Evolutionary conservation across 2,113 vertebrate genomes (phyloP), one percentile per base, ranked within the genome.

Genomic region (Puntigrus tetrazona): DNA sequence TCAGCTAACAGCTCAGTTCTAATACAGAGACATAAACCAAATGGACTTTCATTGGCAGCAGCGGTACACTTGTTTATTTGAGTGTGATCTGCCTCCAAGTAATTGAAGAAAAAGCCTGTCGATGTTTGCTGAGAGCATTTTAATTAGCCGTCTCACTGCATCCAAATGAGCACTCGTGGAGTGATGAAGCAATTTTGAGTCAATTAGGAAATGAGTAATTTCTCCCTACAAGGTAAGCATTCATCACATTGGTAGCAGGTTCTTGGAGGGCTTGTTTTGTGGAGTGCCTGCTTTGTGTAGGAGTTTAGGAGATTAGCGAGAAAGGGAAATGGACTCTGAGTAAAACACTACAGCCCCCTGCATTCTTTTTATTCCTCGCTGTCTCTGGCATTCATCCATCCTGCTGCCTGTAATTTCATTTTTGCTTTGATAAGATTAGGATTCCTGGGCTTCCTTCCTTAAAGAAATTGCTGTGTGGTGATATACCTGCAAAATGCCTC

Each of bases 151-250:
- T 87, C 74, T 85, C 36, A 27, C 90, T 72, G 79, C 84, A 86
- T 85, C 83, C 88, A 87, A 88, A 89, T 89, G 80, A 90, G 88
- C 85, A 84, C 85, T 81, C 73, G 34, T 77, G 43, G 22, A 90
- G 89, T 90, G 89, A 92, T 86, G 85, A 87, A 89, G 91, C 88
- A 88, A 92, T 90, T 91, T 89, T 85, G 86, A 81, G 75, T 91
- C 82, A 74, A 90, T 92, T 91, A 88, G 87, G 69, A 92, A 93
- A 92, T 91, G 38, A 90, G 88, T 87, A 82, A 90, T 90, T 91
- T 89, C 79, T 84, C 85, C 87, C 43, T 38, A 88, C 88, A 89
- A 87, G 82, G 83, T 84, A 77, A 59, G 78, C n/a, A 18, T 70
- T 86, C 86, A 90, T 89, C 34, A 41, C 63, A 73, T 20, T 31